A percentile compares a stretch with the other conserved stretches of the same genome.
Conservation (phyloP, 2,888 invertebrate species). For the Torymus aiolomorphi region DNA sequence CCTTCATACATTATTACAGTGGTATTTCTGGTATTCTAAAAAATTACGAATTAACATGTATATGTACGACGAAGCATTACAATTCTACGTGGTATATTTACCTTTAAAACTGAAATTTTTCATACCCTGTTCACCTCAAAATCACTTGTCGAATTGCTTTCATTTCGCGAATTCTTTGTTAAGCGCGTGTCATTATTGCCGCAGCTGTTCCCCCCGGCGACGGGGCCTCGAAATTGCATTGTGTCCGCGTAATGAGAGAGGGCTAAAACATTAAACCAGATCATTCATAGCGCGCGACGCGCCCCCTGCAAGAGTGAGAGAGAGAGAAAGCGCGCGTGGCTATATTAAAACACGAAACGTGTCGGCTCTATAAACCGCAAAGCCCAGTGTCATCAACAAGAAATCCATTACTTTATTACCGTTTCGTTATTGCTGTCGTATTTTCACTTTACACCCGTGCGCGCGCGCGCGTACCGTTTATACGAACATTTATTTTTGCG, state of each 20-base stretch:
- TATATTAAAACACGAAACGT: conserved; percentile 58
- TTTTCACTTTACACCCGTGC: conserved; percentile 57
- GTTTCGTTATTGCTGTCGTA: conserved; percentile 63
- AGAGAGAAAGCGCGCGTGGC: not conserved
- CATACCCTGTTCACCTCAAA: no score
- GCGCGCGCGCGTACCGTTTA: not conserved
- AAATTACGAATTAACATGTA: no score
- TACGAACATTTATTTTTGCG: conserved; percentile 19
- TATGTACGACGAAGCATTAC: no score
- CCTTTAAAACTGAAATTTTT: not conserved
- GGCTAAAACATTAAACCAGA: conserved; percentile 21
- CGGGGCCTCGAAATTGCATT: not conserved
- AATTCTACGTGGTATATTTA: no score
- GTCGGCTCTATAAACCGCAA: conserved; percentile 59
- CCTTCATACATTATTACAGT: no score
- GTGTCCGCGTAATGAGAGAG: conserved; percentile 16
- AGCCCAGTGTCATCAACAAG: conserved; percentile 58
- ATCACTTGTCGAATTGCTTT: not conserved
- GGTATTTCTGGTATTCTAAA: no score
- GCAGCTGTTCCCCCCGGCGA: no score
- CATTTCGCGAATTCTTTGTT: not conserved
- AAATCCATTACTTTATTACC: conserved; percentile 62
- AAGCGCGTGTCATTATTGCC: not conserved
- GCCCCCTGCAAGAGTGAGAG: no score
- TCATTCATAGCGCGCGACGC: conserved; percentile 13